Evolutionary conservation across 2,797 vertebrate genomes (phyloP).

Genomic region (Coilia nasus): DNA sequence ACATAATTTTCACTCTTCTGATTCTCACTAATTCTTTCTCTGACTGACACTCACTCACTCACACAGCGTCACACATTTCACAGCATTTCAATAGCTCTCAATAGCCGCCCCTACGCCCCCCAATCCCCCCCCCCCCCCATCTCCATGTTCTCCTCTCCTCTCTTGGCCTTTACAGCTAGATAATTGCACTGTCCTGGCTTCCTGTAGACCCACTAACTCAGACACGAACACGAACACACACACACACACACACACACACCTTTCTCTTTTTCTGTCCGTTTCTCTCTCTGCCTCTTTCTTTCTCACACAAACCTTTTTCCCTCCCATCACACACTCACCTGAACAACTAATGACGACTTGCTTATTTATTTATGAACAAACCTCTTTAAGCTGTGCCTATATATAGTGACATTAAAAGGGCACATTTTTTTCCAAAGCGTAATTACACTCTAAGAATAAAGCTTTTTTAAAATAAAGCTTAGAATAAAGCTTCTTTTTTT

Average conservation of each 20-base stretch:
- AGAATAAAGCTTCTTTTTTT: not conserved
- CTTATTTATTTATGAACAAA: not conserved
- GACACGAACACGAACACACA: constrained; percentile 33
- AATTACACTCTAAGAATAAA: not conserved
- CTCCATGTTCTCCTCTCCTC: constrained; percentile 55
- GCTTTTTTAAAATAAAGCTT: not conserved
- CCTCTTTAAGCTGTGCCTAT: not conserved
- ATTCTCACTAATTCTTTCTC: not conserved
- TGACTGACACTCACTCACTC: not conserved
- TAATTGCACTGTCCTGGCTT: constrained; percentile 55
- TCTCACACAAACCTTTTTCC: constrained; percentile 52
- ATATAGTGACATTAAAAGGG: not conserved
- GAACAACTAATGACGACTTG: constrained; percentile 10
- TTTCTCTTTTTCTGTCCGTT: no score
- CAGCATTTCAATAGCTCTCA: constrained; percentile 51
- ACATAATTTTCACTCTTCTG: not conserved
- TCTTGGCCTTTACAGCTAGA: constrained; percentile 60
- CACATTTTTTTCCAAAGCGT: not conserved
- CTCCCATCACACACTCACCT: constrained; percentile 27
- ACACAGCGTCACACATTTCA: constrained; percentile 42
- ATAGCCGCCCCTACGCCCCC: constrained; percentile 65
- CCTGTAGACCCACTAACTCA: constrained; percentile 38
- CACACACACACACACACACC: not conserved
- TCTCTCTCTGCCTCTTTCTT: no score
- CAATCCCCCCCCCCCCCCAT: constrained; percentile 54